These are phyloP conservation scores for Trissolcus japonicus DNA, from an alignment of 2,888 invertebrate species.

Conservation along the genomic window DNA sequence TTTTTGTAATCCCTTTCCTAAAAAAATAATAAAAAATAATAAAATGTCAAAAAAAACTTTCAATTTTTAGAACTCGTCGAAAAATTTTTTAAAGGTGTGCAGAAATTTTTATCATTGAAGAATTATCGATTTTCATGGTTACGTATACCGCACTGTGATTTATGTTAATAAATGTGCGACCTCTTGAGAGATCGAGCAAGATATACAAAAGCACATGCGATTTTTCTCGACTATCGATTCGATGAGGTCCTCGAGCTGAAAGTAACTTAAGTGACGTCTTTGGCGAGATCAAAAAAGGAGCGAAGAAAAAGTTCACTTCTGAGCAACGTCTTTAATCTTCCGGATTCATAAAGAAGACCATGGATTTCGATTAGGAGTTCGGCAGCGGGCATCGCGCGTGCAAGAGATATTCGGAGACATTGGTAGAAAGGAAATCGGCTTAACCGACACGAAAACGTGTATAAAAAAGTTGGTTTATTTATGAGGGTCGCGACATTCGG, in stretches of 20 bases:
- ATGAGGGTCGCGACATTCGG: slow-evolving; percentile 75
- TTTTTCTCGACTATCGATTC: slow-evolving; percentile 47
- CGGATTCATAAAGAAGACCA: slow-evolving; percentile 70
- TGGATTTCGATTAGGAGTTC: slow-evolving; percentile 65
- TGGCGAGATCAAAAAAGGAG: slow-evolving; percentile 43
- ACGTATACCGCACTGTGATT: slow-evolving; percentile 14
- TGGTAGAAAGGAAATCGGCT: slow-evolving; percentile 75
- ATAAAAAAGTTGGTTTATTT: slow-evolving; percentile 75
- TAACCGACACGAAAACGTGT: slow-evolving; percentile 67
- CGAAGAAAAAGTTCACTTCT: slow-evolving; percentile 62
- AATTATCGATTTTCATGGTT: slow-evolving; percentile 34
- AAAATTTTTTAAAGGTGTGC: neutral
- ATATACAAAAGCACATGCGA: slow-evolving; percentile 46
- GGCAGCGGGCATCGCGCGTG: slow-evolving; percentile 69
- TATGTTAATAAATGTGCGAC: slow-evolving; percentile 24
- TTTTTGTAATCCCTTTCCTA: no score
- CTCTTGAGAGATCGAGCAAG: slow-evolving; percentile 27
- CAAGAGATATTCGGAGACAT: slow-evolving; percentile 68
- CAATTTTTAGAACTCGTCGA: no score
- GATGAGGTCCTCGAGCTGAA: slow-evolving; percentile 38
- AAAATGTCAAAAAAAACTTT: no score
- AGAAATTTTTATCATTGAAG: slow-evolving; percentile 16
- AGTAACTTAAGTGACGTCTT: slow-evolving; percentile 46
- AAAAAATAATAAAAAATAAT: no score
- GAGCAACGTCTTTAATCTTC: slow-evolving; percentile 72